Conservation (phyloP, 2,113 vertebrate genomes). For the Urocitellus parryii region DNA sequence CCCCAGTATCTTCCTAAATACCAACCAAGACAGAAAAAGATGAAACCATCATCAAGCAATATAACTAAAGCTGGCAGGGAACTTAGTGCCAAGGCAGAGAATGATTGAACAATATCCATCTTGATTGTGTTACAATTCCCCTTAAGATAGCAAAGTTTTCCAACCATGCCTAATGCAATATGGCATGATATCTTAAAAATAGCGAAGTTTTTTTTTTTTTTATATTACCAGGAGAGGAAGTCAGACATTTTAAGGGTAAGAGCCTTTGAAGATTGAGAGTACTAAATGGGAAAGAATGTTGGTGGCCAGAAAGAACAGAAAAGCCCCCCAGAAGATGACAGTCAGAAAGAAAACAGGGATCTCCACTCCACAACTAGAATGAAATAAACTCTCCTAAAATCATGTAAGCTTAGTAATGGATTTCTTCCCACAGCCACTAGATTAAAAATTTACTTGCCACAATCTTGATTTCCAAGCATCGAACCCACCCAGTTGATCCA, state of each 20-base stretch:
- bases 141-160: background rate
- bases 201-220: background rate
- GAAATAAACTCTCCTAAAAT: background rate
- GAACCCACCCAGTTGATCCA: background rate
- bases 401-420: background rate
- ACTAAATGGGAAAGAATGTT: background rate
- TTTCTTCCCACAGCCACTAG: background rate
- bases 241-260: background rate
- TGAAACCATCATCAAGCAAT: background rate
- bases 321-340: fast-evolving
- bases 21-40: background rate
- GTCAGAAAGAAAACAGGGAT: too few species aligned
- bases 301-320: too few species aligned
- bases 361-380: background rate
- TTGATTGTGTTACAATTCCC: background rate
- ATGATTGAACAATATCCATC: background rate
- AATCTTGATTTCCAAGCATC: background rate
- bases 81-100: background rate
- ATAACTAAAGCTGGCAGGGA: background rate
- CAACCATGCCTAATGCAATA: background rate
- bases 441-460: background rate
- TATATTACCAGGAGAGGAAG: background rate
- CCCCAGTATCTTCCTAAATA: background rate
- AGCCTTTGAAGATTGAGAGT: background rate
- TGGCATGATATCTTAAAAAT: background rate